Percentiles rank a stretch among this genome's conserved stretches.
Evolutionary conservation across 2,888 invertebrate genomes (phyloP).

Genomic region (Blastobasis lacticolella): DNA sequence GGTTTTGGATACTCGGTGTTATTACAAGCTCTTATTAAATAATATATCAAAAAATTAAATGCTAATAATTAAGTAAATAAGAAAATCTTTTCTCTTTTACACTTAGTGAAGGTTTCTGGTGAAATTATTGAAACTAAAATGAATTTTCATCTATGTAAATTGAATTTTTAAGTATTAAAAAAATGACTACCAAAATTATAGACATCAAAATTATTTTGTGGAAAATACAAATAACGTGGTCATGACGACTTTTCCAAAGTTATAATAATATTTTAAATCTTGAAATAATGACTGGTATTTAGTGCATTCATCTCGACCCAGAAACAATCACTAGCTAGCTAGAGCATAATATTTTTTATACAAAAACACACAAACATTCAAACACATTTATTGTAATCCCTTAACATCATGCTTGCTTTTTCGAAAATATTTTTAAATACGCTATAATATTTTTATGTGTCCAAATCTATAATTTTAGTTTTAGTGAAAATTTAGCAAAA

Average conservation of each 20-base stretch:
- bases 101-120: not conserved
- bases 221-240: too few relatives aligned
- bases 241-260: too few relatives aligned
- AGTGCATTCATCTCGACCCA: not conserved
- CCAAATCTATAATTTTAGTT: slow-evolving; percentile 52
- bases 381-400: slow-evolving; percentile 15
- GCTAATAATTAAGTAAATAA: not conserved
- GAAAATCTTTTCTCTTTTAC: not conserved
- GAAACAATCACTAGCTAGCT: not conserved
- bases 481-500: slow-evolving; percentile 74
- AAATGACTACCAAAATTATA: too few relatives aligned
- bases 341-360: not conserved
- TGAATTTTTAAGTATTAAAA: too few relatives aligned
- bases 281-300: too few relatives aligned
- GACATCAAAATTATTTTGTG: too few relatives aligned
- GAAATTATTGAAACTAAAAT: too few relatives aligned
- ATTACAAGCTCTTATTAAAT: slow-evolving; percentile 55
- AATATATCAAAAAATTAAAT: slow-evolving; percentile 22
- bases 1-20: slow-evolving; percentile 48
- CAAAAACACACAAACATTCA: slow-evolving; percentile 3
- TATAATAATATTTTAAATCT: too few relatives aligned
- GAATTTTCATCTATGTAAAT: too few relatives aligned
- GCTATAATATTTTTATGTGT: slow-evolving; percentile 59
- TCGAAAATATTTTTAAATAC: slow-evolving; percentile 39
- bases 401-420: slow-evolving; percentile 39